Evolutionary conservation across 2,797 vertebrate genomes (phyloP).

Genomic region (Catharus ustulatus): DNA sequence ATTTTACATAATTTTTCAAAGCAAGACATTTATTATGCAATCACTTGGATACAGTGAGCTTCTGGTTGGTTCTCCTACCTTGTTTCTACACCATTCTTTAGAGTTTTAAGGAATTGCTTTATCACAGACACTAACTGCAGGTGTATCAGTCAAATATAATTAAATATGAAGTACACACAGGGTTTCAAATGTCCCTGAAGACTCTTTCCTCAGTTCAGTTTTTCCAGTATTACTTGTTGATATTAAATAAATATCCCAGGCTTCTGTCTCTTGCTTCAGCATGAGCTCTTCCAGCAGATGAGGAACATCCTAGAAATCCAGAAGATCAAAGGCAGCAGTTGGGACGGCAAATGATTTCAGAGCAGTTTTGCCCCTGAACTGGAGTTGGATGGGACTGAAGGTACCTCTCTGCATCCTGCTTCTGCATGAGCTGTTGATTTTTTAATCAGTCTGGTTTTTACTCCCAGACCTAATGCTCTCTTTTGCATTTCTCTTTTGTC

Average conservation of each 20-base stretch:
- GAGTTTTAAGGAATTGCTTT: background rate
- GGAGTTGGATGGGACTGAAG: background rate
- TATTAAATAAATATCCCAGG: background rate
- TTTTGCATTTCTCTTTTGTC: background rate
- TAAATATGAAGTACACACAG: background rate
- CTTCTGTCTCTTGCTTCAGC: background rate
- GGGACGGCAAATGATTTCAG: background rate
- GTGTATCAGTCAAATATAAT: background rate
- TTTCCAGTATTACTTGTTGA: background rate
- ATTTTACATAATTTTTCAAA: background rate
- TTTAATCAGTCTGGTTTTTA: background rate
- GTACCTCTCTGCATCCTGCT: background rate
- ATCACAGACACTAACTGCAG: background rate
- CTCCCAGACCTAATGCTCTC: background rate
- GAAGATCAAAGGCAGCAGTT: background rate
- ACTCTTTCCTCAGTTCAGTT: background rate
- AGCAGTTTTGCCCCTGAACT: background rate
- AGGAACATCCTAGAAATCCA: background rate
- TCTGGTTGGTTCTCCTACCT: background rate
- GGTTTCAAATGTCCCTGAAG: background rate
- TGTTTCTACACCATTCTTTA: background rate
- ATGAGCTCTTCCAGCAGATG: background rate
- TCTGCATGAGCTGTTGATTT: background rate
- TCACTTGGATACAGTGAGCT: background rate
- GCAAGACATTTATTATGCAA: background rate